Evolutionary conservation across 2,888 invertebrate genomes (phyloP).

Genomic region (Bursaphelenchus okinawaensis): DNA sequence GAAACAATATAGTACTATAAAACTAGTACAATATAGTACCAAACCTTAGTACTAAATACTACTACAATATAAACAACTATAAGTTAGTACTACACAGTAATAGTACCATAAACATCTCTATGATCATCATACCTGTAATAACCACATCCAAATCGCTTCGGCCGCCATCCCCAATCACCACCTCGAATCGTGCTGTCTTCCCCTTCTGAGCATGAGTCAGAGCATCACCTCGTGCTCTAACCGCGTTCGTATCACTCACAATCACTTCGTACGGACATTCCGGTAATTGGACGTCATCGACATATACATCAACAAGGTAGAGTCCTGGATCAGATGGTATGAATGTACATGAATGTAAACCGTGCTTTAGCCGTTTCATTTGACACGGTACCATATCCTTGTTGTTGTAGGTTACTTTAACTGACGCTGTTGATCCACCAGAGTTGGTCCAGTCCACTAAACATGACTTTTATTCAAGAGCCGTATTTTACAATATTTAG

Average conservation of each 20-base stretch:
- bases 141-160: conserved; percentile 57
- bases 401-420: conserved; percentile 69
- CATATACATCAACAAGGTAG: conserved; percentile 77
- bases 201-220: conserved; percentile 48
- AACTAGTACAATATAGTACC: too few species aligned
- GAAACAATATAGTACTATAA: too few species aligned
- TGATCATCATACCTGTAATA: conserved; percentile 50
- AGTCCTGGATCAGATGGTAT: conserved; percentile 81
- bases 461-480: too few species aligned
- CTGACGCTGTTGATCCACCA: conserved; percentile 76
- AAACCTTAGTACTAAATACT: too few species aligned
- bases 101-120: neutral
- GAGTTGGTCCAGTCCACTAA: conserved; percentile 73
- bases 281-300: conserved; percentile 73
- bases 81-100: neutral
- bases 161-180: conserved; percentile 45
- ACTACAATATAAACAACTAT: neutral
- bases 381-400: conserved; percentile 32
- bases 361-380: conserved; percentile 49
- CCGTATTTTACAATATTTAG: neutral
- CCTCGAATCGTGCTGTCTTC: conserved; percentile 54
- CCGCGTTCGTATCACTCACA: conserved; percentile 43
- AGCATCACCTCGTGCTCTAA: conserved; percentile 54
- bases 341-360: conserved; percentile 60
- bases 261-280: conserved; percentile 56